Evolutionary conservation across 2,888 invertebrate species (phyloP).

Genomic region (Fragum fragum): DNA sequence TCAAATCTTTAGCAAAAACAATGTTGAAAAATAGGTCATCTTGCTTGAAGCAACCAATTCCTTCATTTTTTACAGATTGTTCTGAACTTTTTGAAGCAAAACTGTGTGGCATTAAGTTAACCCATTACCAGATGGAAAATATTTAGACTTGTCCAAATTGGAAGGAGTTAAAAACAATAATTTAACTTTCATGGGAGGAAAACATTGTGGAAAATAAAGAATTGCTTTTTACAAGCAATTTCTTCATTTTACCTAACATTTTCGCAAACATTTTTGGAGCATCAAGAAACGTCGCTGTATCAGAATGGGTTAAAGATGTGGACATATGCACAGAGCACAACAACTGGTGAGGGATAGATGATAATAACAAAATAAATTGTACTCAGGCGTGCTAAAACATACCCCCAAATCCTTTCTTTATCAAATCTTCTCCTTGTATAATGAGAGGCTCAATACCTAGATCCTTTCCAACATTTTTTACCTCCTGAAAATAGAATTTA

Average conservation of each 20-base stretch:
- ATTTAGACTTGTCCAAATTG: too few relatives aligned
- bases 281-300: background rate
- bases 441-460: conserved; percentile 91
- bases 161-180: too few relatives aligned
- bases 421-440: conserved; percentile 93
- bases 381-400: conserved; percentile 34
- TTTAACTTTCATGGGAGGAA: too few relatives aligned
- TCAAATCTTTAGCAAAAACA: too few relatives aligned
- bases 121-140: too few relatives aligned
- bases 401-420: conserved; percentile 93
- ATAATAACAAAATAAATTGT: too few relatives aligned
- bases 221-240: background rate
- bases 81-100: too few relatives aligned
- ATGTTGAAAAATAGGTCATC: too few relatives aligned
- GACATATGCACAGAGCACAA: background rate
- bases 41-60: too few relatives aligned
- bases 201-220: background rate
- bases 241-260: background rate
- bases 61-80: too few relatives aligned
- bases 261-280: background rate
- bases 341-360: background rate
- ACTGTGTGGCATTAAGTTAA: too few relatives aligned
- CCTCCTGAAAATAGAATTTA: conserved; percentile 88
- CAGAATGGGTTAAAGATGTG: background rate
- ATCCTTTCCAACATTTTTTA: conserved; percentile 90